Base-by-base conservation (phyloP, 2,888 invertebrate species). In the Tenthredo livida region DNA sequence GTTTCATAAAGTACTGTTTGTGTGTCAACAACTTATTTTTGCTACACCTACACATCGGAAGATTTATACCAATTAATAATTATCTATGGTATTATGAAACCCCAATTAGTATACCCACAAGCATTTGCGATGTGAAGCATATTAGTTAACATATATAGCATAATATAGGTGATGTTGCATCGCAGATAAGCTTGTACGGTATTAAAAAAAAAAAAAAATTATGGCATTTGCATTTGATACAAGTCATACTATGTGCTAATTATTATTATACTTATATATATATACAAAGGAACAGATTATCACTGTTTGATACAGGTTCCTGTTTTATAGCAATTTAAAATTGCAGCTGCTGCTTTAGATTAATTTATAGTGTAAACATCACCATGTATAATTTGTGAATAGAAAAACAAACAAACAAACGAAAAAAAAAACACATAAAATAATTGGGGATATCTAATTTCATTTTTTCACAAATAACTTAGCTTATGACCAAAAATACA, bases 401-500 rank as follows among this genome's bases (percentile, higher is more conserved):
- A 21, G 17, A 43, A 15, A 73, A 33, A 17, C 29, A 67, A 40
- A 21, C 5, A 73, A n/a, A 21, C 12, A 21, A n/a, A 21, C 12
- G 12, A 40, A 21, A 21, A 40, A 73, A 25, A 61, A 25, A 21
- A 33, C 17, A 17, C 25, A 65, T 15, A 73, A 40, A 73, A 40
- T 73, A 12, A 43, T 73, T 29, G 43, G 10, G 15, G 25, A 47
- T 73, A 29, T 21, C 17, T 73, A 21, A 21, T 77, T 77, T 37
- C 2, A n/a, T 37, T 37, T 33, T 54, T 37, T 21, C 33, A 17
- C n/a, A 80, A 80, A 40, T 29, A 33, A 86, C 86, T 83, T 85
- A 85, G 86, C 87, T 88, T 86, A 87, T 84, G 88, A 84, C 88
- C 88, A 87, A 84, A 85, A 88, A 88, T 88, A 85, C 87, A 87